Base-by-base conservation (phyloP, 2,888 invertebrate species). In the Eristalis pertinax region DNA sequence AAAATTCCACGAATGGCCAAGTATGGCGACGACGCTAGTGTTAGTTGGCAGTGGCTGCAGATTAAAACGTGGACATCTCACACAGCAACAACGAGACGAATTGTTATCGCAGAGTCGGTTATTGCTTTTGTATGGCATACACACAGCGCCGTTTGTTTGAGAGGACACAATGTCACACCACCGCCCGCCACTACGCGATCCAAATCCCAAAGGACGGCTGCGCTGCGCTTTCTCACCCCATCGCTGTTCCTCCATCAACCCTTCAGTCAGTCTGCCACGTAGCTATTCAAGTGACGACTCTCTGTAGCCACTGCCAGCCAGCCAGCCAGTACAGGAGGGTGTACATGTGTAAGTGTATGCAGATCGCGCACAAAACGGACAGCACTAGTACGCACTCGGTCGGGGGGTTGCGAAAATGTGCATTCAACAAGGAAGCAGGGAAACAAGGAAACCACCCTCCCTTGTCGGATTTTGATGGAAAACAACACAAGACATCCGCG, bases 81-180 rank as follows among this genome's bases (percentile, higher is more conserved):
- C 19, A 13, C 11, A 29, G 11, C n/a, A 15, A 24, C 62, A 43
- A 43, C 50, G 35, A 35, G 19, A 60, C 8, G 76, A 73, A 73
- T 74, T 86, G 65, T 82, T 86, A 78, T 82, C 74, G 74, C 62
- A 62, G n/a, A n/a, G 65, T 78, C 82, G 43, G 72, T 86, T 78
- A 77, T 70, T 82, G 65, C 81, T 77, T 70, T 86, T 78, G 77
- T 78, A 75, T 67, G 75, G 38, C 77, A 77, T 62, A 58, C 74
- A 74, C 38, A 22, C 64, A n/a, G n/a, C n/a, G n/a, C 58, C 26
- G 35, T 22, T 60, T 60, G 82, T 73, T 80, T 13, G 58, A 70
- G 69, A 77, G 77, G 80, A 56, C 77, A 60, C 35, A 78, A 74
- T 69, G 58, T 75, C 69, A 81, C 50, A 50, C 73, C 56, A 74